Evolutionary conservation across 2,113 vertebrate species (phyloP), one percentile per base, ranked within the genome.

Genomic region (Vicugna pacos): DNA sequence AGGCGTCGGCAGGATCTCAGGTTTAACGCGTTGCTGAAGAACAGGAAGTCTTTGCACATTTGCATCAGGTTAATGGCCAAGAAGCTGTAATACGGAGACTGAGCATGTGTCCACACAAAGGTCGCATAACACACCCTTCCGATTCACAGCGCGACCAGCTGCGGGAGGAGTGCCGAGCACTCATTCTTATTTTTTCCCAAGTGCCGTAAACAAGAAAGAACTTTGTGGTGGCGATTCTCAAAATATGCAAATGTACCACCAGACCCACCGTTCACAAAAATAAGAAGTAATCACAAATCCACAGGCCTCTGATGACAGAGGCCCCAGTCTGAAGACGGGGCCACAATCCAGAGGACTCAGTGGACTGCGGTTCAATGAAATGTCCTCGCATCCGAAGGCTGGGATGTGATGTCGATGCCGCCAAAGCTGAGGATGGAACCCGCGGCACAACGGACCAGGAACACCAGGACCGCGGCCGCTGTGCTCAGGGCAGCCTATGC

Each of bases 1-100:
- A 91, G 93, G 58, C 75, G 5, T 48, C 93, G 79, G 83, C 7
- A 89, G 89, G 77, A 89, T 72, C 82, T 62, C 81, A 58, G 35
- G 12, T 60, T 76, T 65, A 92, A 48, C 26, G 26, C 58, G 42
- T 24, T 60, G 5, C 85, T 62, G 81, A 94, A 60, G 50, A n/a
- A 93, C 20, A 96, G n/a, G 26, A 89, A 91, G 26, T 35, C 89
- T 7, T 62, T 73, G 2, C 28, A 67, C 8, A 56, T 50, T 81
- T 92, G 72, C 20, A 28, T 48, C 22, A 91, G 82, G 50, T 93
- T 84, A 79, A 85, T 6, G 82, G 62, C 10, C 62, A 76, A 82
- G 38, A 94, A 52, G 94, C 60, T 73, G 17, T 67, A 76, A 87
- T 2, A 22, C 48, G 60, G 38, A n/a, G 54, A 70, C 16, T 58